Base-by-base conservation (phyloP, 2,797 vertebrate species). In the Urosaurus nigricauda region DNA sequence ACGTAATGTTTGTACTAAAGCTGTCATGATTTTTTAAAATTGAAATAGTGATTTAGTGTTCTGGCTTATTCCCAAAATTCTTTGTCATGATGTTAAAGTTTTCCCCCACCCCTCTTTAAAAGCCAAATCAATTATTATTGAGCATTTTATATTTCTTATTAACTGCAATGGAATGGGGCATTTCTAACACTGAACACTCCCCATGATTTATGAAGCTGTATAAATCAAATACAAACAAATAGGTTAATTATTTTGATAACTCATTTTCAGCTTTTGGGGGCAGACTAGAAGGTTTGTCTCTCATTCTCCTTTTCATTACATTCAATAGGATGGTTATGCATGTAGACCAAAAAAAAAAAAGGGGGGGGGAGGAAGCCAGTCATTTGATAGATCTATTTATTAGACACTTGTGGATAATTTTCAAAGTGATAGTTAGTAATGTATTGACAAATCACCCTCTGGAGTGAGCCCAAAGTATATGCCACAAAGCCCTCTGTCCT, bases 1-100 rank as follows among this genome's bases (percentile, higher is more conserved):
- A 83, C 81, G 90, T 92, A 93, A 80, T 86, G 79, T 85, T 95
- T 95, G 93, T 93, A 43, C 90, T 94, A 16, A 8, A 89, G 89
- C 90, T 95, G 91, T 92, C 94, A 93, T 89, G 90, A 93, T 93
- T 93, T 89, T n/a, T 93, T 94, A 90, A 91, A 93, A 0, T 92
- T 93, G 90, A 90, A 87, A 88, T 35, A 87, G 82, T 94, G 94
- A 93, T 95, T 94, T 94, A 94, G 85, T 92, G 87, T 93, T 91
- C 91, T 84, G 93, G 94, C 93, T 95, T 94, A 93, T 92, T 89
- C 92, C 88, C 94, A 95, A 94, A 94, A 92, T 92, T 93, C 92
- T 96, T 93, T 94, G 92, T 95, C 93, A 91, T 93, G 91, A 94
- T 94, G 92, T 79, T 92, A 78, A 16, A 16, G 17, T 32, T n/a